Evolutionary conservation across 2,113 vertebrate genomes (phyloP).

Genomic region (Ageneiosus marmoratus): DNA sequence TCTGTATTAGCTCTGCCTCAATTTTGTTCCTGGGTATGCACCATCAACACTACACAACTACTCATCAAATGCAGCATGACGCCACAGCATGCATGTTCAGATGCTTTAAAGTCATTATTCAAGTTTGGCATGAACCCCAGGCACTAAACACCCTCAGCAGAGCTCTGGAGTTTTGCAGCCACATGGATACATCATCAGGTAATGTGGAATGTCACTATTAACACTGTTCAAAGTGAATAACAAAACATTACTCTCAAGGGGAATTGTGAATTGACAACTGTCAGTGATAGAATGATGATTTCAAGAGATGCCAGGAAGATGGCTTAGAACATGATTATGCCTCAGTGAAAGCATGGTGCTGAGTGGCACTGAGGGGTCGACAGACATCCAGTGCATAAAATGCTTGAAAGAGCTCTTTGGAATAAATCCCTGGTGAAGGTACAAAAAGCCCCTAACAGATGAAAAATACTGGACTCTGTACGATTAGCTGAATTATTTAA

Average conservation of each 20-base stretch:
- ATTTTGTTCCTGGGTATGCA: slow-evolving; percentile 35
- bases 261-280: slow-evolving; percentile 26
- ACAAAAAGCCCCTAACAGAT: background rate
- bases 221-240: slow-evolving; percentile 16
- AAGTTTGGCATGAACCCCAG: slow-evolving; percentile 24
- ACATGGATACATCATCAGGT: slow-evolving; percentile 18
- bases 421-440: background rate
- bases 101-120: slow-evolving; percentile 39
- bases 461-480: background rate
- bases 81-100: slow-evolving; percentile 36
- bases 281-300: slow-evolving; percentile 48
- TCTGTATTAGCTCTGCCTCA: slow-evolving; percentile 25
- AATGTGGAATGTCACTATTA: slow-evolving; percentile 11
- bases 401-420: background rate
- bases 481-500: background rate
- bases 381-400: background rate
- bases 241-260: slow-evolving; percentile 37
- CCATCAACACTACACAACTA: slow-evolving; percentile 32
- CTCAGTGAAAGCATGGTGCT: slow-evolving; percentile 26
- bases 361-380: slow-evolving; percentile 8
- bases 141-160: slow-evolving; percentile 10
- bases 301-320: slow-evolving; percentile 11
- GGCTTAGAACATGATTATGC: slow-evolving; percentile 7
- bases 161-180: background rate
- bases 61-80: slow-evolving; percentile 44